phyloP scores from a whole-genome alignment of 2,113 vertebrate species.

The Nycticorax nycticorax region DNA sequence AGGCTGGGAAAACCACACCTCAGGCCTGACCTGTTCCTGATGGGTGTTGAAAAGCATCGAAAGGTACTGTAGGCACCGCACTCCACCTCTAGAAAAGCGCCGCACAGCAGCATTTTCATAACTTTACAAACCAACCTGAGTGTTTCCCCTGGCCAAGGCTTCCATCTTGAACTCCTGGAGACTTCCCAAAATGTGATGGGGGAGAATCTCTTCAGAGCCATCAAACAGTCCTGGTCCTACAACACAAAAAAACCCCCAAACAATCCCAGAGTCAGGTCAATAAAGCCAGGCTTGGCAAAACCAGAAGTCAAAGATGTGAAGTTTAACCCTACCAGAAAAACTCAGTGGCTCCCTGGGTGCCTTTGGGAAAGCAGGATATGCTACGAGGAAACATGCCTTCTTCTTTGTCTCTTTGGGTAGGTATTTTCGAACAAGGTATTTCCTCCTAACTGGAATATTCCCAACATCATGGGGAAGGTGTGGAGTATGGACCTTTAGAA shows the following conservation, averaged over 20 bases:
- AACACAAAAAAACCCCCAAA: neutral
- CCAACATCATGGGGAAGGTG: constrained; percentile 30
- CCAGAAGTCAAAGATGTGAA: neutral
- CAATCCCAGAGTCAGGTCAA: neutral
- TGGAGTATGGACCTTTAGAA: constrained; percentile 71
- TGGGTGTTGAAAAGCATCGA: neutral
- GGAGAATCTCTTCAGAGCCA: constrained; percentile 76
- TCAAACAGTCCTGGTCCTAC: constrained; percentile 68
- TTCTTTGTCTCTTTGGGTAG: constrained; percentile 49
- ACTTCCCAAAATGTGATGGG: constrained; percentile 89
- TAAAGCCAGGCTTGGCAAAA: neutral
- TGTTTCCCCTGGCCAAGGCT: constrained; percentile 78
- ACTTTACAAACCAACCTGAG: constrained; percentile 71
- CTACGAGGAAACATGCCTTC: constrained; percentile 45
- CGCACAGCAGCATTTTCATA: neutral
- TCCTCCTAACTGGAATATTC: constrained; percentile 46
- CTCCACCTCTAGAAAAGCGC: neutral
- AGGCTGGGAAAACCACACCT: constrained; percentile 26
- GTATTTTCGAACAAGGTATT: constrained; percentile 63
- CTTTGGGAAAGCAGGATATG: constrained; percentile 44
- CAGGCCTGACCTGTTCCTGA: neutral
- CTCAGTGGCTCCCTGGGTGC: constrained; percentile 35
- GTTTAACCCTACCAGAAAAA: constrained; percentile 73
- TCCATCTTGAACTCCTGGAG: constrained; percentile 84
- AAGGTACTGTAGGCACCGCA: neutral